Evolutionary conservation across 2,888 invertebrate genomes (phyloP), one percentile per base, ranked within the genome.

Genomic region (Diaphora mendica): DNA sequence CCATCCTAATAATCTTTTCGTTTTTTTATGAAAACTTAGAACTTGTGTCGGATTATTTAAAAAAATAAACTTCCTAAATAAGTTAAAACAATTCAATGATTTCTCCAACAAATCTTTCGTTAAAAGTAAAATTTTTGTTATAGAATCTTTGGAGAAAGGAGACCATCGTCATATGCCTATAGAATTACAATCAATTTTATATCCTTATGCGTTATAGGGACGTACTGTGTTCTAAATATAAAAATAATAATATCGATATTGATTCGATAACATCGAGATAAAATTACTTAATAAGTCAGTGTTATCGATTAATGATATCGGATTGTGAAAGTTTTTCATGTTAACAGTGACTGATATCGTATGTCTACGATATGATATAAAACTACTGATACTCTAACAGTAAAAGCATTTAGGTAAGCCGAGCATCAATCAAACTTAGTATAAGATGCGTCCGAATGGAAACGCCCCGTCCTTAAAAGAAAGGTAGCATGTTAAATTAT

Each of bases 151-250:
- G 83, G 91, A 91, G 93, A 94, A 93, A 94, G 94, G 93, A 84
- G 93, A 89, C 87, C 91, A 85, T 73, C 75, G 74, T 75, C 79
- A 64, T 77, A 78, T 81, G 90, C 83, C 86, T 83, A 80, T 86
- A 79, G 94, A 93, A 94, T 94, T 88, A 88, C 90, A 93, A 94
- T 91, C 83, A 86, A 88, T 88, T 88, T 87, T 85, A 90, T 91
- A 92, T 93, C 92, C 92, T 92, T 90, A 75, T 88, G 85, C 84
- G 79, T 44, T 39, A 39, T 83, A 89, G 87, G 86, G 88, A 70
- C 30, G 62, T 26, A 62, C 59, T 79, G 87, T 81, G 11, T 59
- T 26, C 11, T 17, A 39, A 26, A 17, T 59, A 39, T 39, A 42
- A 70, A 35, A 42, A 39, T 42, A 23, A 68, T 68, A 51, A 64